Evolutionary conservation across 2,888 invertebrate species (phyloP).

Genomic region (Halictus quadricinctus): DNA sequence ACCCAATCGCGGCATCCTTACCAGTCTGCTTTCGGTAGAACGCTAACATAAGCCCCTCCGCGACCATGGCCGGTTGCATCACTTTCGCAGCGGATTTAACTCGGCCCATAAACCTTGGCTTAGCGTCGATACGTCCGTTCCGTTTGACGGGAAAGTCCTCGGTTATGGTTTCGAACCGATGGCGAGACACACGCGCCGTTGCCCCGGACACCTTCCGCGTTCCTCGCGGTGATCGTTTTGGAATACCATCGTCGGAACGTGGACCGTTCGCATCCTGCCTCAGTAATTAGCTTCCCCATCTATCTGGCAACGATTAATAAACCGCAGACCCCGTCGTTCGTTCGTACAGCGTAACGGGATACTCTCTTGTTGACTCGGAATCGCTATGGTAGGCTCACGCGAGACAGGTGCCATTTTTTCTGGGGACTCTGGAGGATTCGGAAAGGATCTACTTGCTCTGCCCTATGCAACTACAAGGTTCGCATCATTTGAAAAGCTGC

Average conservation of each 20-base stretch:
- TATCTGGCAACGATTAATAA: conserved; percentile 32
- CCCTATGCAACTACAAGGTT: too few relatives aligned
- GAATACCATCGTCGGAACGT: not conserved
- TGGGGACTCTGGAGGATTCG: not conserved
- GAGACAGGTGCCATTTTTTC: not conserved
- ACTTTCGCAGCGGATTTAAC: conserved; percentile 56
- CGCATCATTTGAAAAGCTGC: too few relatives aligned
- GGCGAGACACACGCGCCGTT: not conserved
- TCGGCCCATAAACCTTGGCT: conserved; percentile 36
- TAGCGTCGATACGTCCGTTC: conserved; percentile 36
- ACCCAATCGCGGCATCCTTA: conserved; percentile 45
- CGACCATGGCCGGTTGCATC: conserved; percentile 48
- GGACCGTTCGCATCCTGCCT: conserved; percentile 2
- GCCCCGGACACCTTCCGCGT: not conserved
- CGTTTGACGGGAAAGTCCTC: conserved; percentile 38
- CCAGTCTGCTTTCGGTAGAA: conserved; percentile 49
- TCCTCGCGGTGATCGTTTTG: not conserved
- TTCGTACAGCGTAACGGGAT: not conserved
- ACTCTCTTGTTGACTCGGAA: not conserved
- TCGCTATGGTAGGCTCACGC: not conserved
- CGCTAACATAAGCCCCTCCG: not conserved
- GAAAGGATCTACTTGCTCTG: not conserved
- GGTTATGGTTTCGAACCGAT: not conserved
- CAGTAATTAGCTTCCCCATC: conserved; percentile 24
- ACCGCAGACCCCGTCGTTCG: not conserved